Base-by-base conservation (phyloP, 2,797 vertebrate genomes). In the Cyclura pinguis region DNA sequence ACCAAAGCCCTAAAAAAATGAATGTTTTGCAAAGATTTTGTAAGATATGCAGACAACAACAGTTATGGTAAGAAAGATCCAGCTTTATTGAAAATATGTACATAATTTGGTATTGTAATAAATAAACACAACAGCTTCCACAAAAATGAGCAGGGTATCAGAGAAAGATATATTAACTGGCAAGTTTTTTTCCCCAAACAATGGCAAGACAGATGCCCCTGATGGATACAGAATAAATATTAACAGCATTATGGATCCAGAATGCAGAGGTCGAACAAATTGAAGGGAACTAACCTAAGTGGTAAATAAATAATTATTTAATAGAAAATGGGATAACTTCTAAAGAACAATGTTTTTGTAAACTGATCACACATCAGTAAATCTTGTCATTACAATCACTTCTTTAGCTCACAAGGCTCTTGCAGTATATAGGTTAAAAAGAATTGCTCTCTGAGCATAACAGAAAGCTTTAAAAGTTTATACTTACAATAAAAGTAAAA, bases 51-150 rank as follows among this genome's bases (percentile, higher is more conserved):
- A 64, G 88, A 83, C 80, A 89, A 92, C 95, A 73, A 88, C 90
- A 86, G 93, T 95, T 96, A 96, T 96, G 97, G 97, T 98, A 98
- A 98, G 98, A 99, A 99, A 99, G 97, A 97, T 97, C 96, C 94
- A 95, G 95, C 98, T 98, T 99, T 99, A 99, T 98, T 99, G 98
- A 98, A 98, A 98, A 98, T 97, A 97, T 97, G 97, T 97, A 97
- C 98, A 98, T 98, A 98, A 98, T 97, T 97, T 92, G 96, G 95
- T 92, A 98, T 96, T 98, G 97, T 98, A 99, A 99, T 99, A 99
- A 99, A 99, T 99, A 99, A 99, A 98, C 97, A 97, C 97, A 98
- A 98, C 98, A 97, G 97, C 98, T 98, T 96, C 97, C 98, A 98
- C 96, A 95, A 96, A 95, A 94, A 97, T 93, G 89, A 94, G 97